Conservation (phyloP, 2,888 invertebrate genomes). For the Pediacus dermestoides region DNA sequence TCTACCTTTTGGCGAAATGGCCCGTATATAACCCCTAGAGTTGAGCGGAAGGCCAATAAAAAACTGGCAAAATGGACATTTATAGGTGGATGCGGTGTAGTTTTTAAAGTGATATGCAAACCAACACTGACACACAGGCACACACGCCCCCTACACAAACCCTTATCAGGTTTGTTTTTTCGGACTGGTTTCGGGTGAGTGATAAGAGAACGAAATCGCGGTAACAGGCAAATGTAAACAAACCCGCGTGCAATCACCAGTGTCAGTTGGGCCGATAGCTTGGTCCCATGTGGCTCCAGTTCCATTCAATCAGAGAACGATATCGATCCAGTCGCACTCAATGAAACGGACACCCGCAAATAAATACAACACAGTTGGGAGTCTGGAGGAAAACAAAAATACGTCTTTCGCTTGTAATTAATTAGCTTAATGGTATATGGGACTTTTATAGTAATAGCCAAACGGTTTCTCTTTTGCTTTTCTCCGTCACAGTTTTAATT, state of each 20-base stretch:
- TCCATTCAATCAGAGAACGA: conserved; percentile 40
- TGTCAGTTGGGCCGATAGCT: conserved; percentile 24
- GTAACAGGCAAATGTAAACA: conserved; percentile 34
- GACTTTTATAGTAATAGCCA: no score
- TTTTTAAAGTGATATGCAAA: conserved; percentile 13
- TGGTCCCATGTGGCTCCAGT: conserved; percentile 40
- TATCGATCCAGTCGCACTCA: conserved; percentile 34
- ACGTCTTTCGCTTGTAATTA: no score
- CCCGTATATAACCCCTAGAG: conserved; percentile 3
- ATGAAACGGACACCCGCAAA: conserved; percentile 19
- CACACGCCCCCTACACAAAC: not conserved
- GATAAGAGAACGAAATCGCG: conserved; percentile 22
- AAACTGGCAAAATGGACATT: conserved; percentile 12
- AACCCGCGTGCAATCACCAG: conserved; percentile 38
- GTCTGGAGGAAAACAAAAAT: no score
- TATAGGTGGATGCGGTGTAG: conserved; percentile 18
- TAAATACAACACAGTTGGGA: no score
- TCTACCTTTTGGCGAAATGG: conserved; percentile 5
- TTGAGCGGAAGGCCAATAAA: conserved; percentile 2
- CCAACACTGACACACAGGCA: not conserved
- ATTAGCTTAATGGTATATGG: no score
- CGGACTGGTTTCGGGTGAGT: conserved; percentile 7
- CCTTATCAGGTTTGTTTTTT: not conserved
- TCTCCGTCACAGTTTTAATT: no score
- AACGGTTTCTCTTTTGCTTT: no score